Base-by-base conservation (phyloP, 92 coral and sea anemone species). In the Zoanthus solanderi region DNA sequence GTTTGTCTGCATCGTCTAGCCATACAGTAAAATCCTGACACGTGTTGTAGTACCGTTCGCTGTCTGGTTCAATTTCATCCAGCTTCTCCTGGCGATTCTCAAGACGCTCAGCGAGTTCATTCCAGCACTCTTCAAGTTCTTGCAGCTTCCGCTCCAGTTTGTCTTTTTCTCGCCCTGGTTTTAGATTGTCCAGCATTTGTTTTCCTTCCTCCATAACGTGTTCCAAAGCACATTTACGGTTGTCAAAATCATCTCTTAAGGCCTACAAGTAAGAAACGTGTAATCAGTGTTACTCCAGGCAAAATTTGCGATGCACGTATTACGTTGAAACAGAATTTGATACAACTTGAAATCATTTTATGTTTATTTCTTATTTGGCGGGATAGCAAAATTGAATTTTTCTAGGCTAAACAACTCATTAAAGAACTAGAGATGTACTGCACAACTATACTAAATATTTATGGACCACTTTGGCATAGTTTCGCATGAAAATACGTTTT, bases 1-100 rank as follows among this genome's bases (percentile, higher is more conserved):
- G 91, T 71, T 85, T 92, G 92, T 96, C 99, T 6, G 95, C 94
- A 72, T 95, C 99, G 17, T 83, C 84, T 16, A 96, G 85, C 99
- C 99, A 96, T 77, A 84, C 84, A 50, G 93, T 92, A 76, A 96
- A 96, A 10, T 90, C 95, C 66, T 89, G 92, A 48, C 91, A 92
- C 32, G 87, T 53, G 82, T 89, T 84, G 60, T 90, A 92, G 73
- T 95, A 95, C 28, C 82, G 84, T 18, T 91, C 92, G 8, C 96
- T 98, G 71, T 92, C 92, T 9, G 96, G 96, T 77, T 95, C 93
- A 5, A 96, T 89, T 48, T 93, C 92, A 65, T 93, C 90, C 15
- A 95, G 85, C 73, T 93, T 90, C 42, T 78, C 73, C 60, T 94
- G 76, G 71, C 95, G 96, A 69, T 84, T 85, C 65, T 48, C 79